These are phyloP conservation scores for Sarcophaga rosellei DNA, from an alignment of 2,888 invertebrate species.

Conservation along the genomic window DNA sequence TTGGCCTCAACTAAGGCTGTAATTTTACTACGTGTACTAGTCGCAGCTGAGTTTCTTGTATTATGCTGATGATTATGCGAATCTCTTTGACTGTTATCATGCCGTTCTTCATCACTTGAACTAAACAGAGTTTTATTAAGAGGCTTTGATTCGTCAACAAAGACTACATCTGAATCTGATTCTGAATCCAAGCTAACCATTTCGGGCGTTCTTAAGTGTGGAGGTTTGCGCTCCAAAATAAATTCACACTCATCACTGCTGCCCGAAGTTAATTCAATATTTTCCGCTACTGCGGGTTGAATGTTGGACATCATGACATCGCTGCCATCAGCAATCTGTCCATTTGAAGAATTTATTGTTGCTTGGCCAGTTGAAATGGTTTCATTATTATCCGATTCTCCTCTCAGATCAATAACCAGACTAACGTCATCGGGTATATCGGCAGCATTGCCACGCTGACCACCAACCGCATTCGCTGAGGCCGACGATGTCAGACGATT, in stretches of 20 bases:
- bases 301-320: constrained; percentile 18
- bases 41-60: constrained; percentile 7
- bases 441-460: constrained; percentile 49
- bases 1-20: constrained; percentile 58
- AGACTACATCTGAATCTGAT: constrained; percentile 80
- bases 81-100: constrained; percentile 49
- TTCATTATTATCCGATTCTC: constrained; percentile 71
- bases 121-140: constrained; percentile 64
- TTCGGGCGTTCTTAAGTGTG: constrained; percentile 81
- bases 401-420: constrained; percentile 73
- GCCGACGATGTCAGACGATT: constrained; percentile 72
- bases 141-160: constrained; percentile 75
- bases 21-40: constrained; percentile 42
- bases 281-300: constrained; percentile 73
- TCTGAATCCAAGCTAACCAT: constrained; percentile 79
- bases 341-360: constrained; percentile 62
- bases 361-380: constrained; percentile 55
- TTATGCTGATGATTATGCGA: constrained; percentile 20
- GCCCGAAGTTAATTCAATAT: constrained; percentile 77
- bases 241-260: constrained; percentile 80
- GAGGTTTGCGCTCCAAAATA: constrained; percentile 80
- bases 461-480: constrained; percentile 34
- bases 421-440: constrained; percentile 50
- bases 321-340: constrained; percentile 29
- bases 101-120: constrained; percentile 68